Evolutionary conservation across 2,113 vertebrate genomes (phyloP).

Genomic region (Pituophis catenifer): DNA sequence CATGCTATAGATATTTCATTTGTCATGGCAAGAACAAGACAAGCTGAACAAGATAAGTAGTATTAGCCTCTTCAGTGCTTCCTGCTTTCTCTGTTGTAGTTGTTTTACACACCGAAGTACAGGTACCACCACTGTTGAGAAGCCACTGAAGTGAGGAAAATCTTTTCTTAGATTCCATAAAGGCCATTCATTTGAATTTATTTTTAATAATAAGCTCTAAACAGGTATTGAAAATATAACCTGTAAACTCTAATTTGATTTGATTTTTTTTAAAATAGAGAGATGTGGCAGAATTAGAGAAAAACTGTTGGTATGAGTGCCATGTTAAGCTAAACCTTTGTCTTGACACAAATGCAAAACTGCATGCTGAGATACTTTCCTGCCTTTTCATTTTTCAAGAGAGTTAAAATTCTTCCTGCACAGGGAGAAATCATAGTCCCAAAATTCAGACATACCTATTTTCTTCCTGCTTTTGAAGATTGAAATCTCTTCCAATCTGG

Average conservation of each 20-base stretch:
- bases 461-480: neutral
- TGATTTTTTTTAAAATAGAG: neutral
- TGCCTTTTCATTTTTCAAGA: neutral
- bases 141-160: neutral
- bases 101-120: neutral
- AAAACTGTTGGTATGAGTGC: neutral
- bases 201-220: neutral
- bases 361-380: neutral
- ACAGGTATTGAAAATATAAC: neutral
- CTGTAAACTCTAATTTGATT: neutral
- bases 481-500: accelerated
- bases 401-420: neutral
- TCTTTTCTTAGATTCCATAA: neutral
- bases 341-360: neutral
- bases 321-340: no score
- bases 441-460: neutral
- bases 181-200: neutral
- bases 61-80: neutral
- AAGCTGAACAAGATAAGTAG: neutral
- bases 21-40: neutral
- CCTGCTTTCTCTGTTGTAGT: neutral
- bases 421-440: neutral
- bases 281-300: neutral
- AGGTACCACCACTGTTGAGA: neutral
- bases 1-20: neutral